Percentiles rank a stretch among this genome's conserved stretches.
These are phyloP conservation scores for Bubo blakistoni DNA, from an alignment of 2,113 vertebrate species.

Conservation along the genomic window DNA sequence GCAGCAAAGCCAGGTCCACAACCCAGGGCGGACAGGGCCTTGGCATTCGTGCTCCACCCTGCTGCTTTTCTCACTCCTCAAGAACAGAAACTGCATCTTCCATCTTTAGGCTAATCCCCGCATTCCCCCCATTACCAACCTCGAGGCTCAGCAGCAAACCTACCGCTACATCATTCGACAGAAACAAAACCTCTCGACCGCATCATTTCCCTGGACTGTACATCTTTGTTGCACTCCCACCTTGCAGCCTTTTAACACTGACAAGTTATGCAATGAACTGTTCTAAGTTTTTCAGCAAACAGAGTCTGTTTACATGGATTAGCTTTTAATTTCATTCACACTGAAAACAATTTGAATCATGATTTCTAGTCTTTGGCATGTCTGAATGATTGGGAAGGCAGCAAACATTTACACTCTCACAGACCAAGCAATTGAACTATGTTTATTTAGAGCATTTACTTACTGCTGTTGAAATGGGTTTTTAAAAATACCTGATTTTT, in stretches of 20 bases:
- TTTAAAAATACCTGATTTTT: not conserved
- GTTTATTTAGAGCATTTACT: not conserved
- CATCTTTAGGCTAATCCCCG: not conserved
- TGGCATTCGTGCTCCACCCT: not conserved
- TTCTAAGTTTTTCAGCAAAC: not conserved
- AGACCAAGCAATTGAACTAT: not conserved
- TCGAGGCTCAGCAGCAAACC: not conserved
- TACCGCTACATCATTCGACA: not conserved
- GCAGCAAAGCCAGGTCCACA: not conserved
- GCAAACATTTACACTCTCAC: not conserved
- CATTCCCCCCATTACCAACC: not conserved
- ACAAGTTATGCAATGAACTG: not conserved
- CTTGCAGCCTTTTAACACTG: not conserved
- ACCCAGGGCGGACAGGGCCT: not conserved
- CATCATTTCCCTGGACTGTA: too few relatives aligned
- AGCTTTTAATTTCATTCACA: not conserved
- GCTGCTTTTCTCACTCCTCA: not conserved
- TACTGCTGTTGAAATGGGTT: not conserved
- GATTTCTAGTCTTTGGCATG: not conserved
- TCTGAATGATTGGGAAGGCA: not conserved
- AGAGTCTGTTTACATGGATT: not conserved
- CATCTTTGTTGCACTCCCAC: not conserved
- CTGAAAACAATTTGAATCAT: not conserved
- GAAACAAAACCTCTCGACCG: fast-evolving
- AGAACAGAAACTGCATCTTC: not conserved